Base-by-base conservation (phyloP, 2,888 invertebrate species). In the Parochlus steinenii region DNA sequence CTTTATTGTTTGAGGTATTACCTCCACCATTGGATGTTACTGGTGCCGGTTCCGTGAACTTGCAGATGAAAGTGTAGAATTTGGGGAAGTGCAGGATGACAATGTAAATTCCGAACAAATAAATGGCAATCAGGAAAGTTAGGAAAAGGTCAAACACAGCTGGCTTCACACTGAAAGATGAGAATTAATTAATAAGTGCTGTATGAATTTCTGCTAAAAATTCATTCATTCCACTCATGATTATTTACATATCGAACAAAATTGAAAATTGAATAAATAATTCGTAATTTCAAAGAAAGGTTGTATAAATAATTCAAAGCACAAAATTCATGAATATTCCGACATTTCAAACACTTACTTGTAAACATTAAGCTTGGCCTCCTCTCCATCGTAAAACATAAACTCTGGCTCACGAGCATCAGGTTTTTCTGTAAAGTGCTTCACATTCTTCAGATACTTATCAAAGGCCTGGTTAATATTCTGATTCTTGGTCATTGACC, bases 91-190 rank as follows among this genome's bases (percentile, higher is more conserved):
- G 60, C 43, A 76, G 74, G 39, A 90, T 72, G 8, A 75, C 64
- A 47, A 85, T 67, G 59, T 89, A 93, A n/a, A 93, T 69, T 5
- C 74, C 50, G n/a, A 72, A 69, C 36, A 97, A 67, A 58, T 97
- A 97, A 16, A 73, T 65, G 22, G 78, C 64, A 49, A 97, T 93
- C 23, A 73, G 75, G 40, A 83, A 57, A 2, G 93, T 92, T 10
- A 97, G 67, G 46, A 97, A 78, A 47, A 98, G 72, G 67, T 98
- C 97, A 63, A 97, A 97, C 38, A 95, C 78, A 7, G 97, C 97
- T 42, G 97, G 97, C 55, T 97, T 97, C 5, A 95, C 93, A 56
- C 89, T 86, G 68, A 47, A 74, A 71, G 45, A 43, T 37, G 43
- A 32, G 41, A 12, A 18, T 31, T 22, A 22, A 11, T 18, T 3